These are phyloP conservation scores for Drosophila tani DNA, from an alignment of 1,140 invertebrate genomes.

Conservation along the genomic window DNA sequence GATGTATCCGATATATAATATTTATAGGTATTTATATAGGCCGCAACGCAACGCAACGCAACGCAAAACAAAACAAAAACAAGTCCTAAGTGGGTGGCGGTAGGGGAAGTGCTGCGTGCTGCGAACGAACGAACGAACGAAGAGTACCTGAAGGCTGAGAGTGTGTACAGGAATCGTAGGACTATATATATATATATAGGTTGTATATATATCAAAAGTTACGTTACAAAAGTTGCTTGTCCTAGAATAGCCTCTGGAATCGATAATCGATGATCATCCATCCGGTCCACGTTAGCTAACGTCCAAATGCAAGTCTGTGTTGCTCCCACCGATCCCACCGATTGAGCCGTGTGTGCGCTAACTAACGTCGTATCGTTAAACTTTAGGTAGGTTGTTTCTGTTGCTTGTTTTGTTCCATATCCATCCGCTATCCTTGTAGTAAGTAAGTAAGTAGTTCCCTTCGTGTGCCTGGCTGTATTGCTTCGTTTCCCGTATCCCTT, in stretches of 20 bases:
- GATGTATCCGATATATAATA: slow-evolving; percentile 55
- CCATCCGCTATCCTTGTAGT: slow-evolving; percentile 9
- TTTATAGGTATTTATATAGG: slow-evolving; percentile 40
- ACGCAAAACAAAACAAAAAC: slow-evolving; percentile 36
- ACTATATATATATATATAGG: slow-evolving; percentile 24
- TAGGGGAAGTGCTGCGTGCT: slow-evolving; percentile 1
- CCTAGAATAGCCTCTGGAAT: slow-evolving; percentile 24
- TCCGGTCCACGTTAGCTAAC: slow-evolving; percentile 26
- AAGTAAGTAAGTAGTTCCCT: slow-evolving; percentile 46
- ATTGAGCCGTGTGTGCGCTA: slow-evolving; percentile 1
- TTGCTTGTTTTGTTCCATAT: slow-evolving; percentile 49
- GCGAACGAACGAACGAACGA: slow-evolving; percentile 9
- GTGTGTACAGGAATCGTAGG: slow-evolving; percentile 43
- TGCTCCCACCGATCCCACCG: neutral
- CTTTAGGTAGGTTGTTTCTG: slow-evolving; percentile 78
- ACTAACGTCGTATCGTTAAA: slow-evolving; percentile 58
- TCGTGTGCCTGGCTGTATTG: slow-evolving; percentile 43
- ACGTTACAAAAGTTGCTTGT: slow-evolving; percentile 48
- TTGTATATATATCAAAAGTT: slow-evolving; percentile 46
- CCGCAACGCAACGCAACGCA: slow-evolving; percentile 15
- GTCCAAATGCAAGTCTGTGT: slow-evolving; percentile 16
- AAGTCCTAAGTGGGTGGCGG: slow-evolving; percentile 6
- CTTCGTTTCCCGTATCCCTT: slow-evolving; percentile 31
- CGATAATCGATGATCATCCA: slow-evolving; percentile 33
- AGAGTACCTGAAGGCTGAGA: slow-evolving; percentile 21